Base-by-base conservation (phyloP, 1,140 invertebrate species). In the Sycophaga agraensis region DNA sequence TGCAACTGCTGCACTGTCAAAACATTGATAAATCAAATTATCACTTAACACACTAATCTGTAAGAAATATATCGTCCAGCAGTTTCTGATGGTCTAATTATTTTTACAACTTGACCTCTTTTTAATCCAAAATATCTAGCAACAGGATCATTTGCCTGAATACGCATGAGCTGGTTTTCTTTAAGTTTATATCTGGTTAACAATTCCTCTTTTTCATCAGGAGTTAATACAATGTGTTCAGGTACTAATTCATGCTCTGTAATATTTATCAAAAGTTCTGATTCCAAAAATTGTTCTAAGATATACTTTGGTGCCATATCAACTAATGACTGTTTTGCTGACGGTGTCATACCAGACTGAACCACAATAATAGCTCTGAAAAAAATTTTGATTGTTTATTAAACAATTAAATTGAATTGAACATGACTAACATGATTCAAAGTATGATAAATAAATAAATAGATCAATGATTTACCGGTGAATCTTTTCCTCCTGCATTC, bases 251-350 rank as follows among this genome's bases (percentile, higher is more conserved):
- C 96, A 77, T 99, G 98, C 79, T 99, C 97, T 5, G 97, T 99
- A 24, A 99, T 99, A 77, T 99, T 99, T 48, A 99, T 97, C 5
- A 99, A 82, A 19, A 99, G 80, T 80, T 99, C 98, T 0, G 96
- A 96, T 82, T 99, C 98, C 11, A 99, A 75, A 80, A 99, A 99
- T 71, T 99, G 94, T 83, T 99, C 98, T 49, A 99, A 79, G 71
- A 97, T 98, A 74, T 99, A 99, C 80, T 99, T 99, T 0, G 97
- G 97, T 2, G 96, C 96, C 96, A 99, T 98, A 70, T 99, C 97
- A 5, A 93, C 89, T 43, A 99, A 79, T 0, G 95, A 94, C 82
- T 98, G 96, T 82, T 99, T 99, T 2, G 98, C 98, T 31, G 96
- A 98, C 5, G 98, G 97, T 12, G 98, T 99, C 96, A 99, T 99